Base-by-base conservation (phyloP, 2,797 vertebrate species). In the Poecilia picta region DNA sequence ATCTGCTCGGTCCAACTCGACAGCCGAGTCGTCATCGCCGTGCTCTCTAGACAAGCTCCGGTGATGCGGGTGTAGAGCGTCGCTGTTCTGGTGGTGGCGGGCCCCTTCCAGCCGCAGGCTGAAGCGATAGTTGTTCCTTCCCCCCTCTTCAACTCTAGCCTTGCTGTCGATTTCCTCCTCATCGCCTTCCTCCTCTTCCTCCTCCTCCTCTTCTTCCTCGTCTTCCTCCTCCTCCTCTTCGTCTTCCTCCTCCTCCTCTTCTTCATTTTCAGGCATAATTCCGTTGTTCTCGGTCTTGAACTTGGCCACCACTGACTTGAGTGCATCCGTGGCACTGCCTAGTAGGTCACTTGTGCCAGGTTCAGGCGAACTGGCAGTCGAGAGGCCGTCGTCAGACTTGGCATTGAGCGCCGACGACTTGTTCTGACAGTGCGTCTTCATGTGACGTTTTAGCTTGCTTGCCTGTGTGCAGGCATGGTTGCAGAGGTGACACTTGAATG, bases 401-500 rank as follows among this genome's bases (percentile, higher is more conserved):
- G 97, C 95, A 0, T 97, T 97, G 87, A 97, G 96, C 23, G 93
- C 96, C 28, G 97, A 97, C 0, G 98, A 97, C 94, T 99, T 99
- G 96, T 68, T 94, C 95, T 98, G 98, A 96, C 97, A 97, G 94
- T 99, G 98, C 0, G 98, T 99, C 95, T 99, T 99, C 98, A 99
- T 99, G 96, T 99, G 98, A 84, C 98, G 97, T 91, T 99, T 99
- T 81, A 99, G 95, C 92, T 99, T 99, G 96, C 98, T 98, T 92
- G 98, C 98, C 95, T 99, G 98, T 4, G 98, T 99, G 95, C 98
- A 99, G 74, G 98, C 98, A 0, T 99, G 98, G 95, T 99, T 98
- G 15, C 98, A 99, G 83, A 99, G 96, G 95, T 97, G 98, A 95
- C 98, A 99, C 92, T 99, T 99, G 93, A 99, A 99, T 84, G 98